Conservation (phyloP, 2,797 vertebrate genomes). For the Gorsachius magnificus region DNA sequence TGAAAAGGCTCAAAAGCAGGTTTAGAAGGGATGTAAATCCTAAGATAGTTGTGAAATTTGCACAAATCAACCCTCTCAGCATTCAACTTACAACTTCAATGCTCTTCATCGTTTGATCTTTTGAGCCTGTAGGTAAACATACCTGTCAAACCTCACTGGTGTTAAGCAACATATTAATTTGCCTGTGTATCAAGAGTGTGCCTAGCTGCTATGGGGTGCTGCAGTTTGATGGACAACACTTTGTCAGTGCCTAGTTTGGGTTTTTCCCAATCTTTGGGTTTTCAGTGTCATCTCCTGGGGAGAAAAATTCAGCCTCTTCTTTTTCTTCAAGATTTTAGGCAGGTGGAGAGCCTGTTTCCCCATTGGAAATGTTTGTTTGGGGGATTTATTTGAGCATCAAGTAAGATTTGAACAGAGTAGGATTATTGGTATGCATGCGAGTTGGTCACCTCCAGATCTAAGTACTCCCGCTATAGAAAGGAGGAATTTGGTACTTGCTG, state of each 20-base stretch:
- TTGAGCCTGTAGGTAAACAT: slow-evolving; percentile 25
- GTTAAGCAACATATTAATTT: not conserved
- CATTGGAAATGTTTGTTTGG: not conserved
- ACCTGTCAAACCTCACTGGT: not conserved
- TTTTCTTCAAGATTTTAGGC: not conserved
- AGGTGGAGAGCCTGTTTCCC: not conserved
- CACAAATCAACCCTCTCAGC: not conserved
- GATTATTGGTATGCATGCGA: not conserved
- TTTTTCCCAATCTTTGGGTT: not conserved
- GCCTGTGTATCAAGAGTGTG: not conserved
- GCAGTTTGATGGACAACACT: not conserved
- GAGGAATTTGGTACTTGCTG: not conserved
- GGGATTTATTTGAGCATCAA: not conserved
- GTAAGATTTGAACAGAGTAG: not conserved
- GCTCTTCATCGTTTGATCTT: not conserved
- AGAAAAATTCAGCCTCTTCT: not conserved
- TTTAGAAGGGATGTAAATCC: not conserved
- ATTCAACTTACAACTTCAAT: not conserved
- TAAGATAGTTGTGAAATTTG: not conserved
- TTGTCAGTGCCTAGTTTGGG: not conserved
- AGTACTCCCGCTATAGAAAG: not conserved
- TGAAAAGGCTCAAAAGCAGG: not conserved
- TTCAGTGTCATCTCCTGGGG: not conserved
- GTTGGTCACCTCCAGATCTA: not conserved
- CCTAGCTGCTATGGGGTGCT: not conserved